Evolutionary conservation across 2,113 vertebrate species (phyloP), one percentile per base, ranked within the genome.

Genomic region (Circaetus gallicus): DNA sequence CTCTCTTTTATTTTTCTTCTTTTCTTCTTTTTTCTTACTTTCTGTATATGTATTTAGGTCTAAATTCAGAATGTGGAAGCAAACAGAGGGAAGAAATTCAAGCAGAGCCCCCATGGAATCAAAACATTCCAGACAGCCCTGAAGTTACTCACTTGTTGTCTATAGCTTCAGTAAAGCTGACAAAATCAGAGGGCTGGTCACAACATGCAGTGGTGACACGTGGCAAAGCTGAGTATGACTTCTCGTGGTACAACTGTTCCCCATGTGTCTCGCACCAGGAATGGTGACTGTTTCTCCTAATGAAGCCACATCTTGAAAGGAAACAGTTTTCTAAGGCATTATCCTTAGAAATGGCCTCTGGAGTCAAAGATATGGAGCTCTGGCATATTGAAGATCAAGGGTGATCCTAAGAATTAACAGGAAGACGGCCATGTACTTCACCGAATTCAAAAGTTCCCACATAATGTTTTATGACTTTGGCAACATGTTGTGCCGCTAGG

Each of bases 211-310:
- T 32, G 14, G 32, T 55, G 56, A 56, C 45, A 66, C 2, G 3
- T 34, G 15, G 29, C 40, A 81, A 89, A 84, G 28, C 28, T 20
- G 26, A 65, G 12, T 25, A 7, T 38, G 15, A 47, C 45, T 90
- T 85, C 26, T 47, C 2, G 0, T 28, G 32, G 16, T 66, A 76
- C 10, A 71, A 45, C n/a, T 66, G 12, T 49, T 82, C 21, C 31
- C 16, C 17, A 22, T 0, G 2, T 32, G 11, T 49, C 32, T 90
- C 0, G 1, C 32, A 69, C 13, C 19, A 73, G 8, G 17, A 82
- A n/a, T 34, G 29, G 38, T 43, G 34, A 55, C 40, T 26, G 5
- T 70, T 49, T 6, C 14, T 89, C 34, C 40, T 69, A 40, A 55
- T 12, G 34, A 83, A 85, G 16, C 3, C 29, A 55, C 12, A 36